Conservation (phyloP, 1,140 invertebrate genomes). For the Drosophila novamexicana region DNA sequence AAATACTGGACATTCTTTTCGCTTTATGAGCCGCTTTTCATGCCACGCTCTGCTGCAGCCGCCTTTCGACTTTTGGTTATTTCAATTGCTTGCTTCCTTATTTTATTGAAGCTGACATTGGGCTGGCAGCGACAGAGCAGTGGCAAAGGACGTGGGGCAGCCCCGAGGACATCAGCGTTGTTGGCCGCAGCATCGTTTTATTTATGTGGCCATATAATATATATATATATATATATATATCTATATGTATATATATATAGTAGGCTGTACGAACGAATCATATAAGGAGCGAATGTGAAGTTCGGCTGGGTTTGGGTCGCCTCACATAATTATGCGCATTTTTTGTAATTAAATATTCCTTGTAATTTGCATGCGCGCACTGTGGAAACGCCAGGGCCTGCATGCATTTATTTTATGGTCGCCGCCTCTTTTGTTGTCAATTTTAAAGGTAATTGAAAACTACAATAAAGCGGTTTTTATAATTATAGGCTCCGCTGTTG, state of each 20-base stretch:
- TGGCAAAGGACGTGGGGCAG: constrained; percentile 29
- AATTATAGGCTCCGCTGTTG: constrained; percentile 49
- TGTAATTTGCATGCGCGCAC: constrained; percentile 76
- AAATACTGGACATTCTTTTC: neutral
- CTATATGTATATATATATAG: neutral
- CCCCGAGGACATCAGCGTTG: constrained; percentile 9
- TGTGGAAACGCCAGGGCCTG: constrained; percentile 22
- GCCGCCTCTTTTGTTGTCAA: constrained; percentile 75
- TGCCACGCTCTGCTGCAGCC: neutral
- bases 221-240: too few species aligned
- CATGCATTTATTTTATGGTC: constrained; percentile 35
- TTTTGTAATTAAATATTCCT: constrained; percentile 82
- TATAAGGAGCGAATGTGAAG: neutral
- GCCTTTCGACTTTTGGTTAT: constrained; percentile 38
- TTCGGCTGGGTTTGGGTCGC: constrained; percentile 25
- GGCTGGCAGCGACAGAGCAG: constrained; percentile 14
- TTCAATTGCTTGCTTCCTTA: constrained; percentile 50
- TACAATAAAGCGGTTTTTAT: constrained; percentile 80
- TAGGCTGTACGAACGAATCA: constrained; percentile 8
- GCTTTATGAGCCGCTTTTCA: constrained; percentile 25
- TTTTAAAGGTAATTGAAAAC: constrained; percentile 82
- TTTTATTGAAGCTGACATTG: constrained; percentile 64
- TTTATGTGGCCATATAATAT: constrained; percentile 69
- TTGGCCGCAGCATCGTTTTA: constrained; percentile 54
- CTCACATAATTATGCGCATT: constrained; percentile 80